These are phyloP conservation scores for Periophthalmodon schlosseri DNA, from an alignment of 2,113 vertebrate genomes.

Conservation along the genomic window DNA sequence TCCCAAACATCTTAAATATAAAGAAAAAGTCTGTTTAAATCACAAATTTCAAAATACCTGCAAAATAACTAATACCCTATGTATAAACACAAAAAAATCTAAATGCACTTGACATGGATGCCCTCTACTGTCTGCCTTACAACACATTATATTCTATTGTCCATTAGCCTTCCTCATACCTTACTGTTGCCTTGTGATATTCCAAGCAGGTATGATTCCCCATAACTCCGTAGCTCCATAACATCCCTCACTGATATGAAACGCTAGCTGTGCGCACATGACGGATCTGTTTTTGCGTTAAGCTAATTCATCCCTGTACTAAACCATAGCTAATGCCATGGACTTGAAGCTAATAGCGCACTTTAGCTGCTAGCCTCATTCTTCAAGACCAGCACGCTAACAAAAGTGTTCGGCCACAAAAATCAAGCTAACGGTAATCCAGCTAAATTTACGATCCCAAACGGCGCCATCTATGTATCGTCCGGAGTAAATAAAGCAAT, in stretches of 20 bases:
- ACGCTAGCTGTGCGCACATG: slow-evolving; percentile 17
- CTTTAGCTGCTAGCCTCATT: slow-evolving; percentile 19
- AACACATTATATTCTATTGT: slow-evolving; percentile 7
- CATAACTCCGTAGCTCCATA: neutral
- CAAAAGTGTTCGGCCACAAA: slow-evolving; percentile 50
- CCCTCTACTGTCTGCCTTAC: slow-evolving; percentile 21
- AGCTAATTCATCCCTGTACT: slow-evolving; percentile 28
- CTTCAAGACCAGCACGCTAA: slow-evolving; percentile 42
- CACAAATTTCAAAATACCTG: neutral
- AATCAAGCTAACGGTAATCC: slow-evolving; percentile 63
- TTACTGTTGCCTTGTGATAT: neutral
- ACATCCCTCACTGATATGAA: slow-evolving; percentile 10
- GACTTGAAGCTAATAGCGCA: slow-evolving; percentile 29
- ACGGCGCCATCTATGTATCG: slow-evolving; percentile 63
- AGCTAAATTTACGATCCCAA: slow-evolving; percentile 66
- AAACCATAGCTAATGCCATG: slow-evolving; percentile 24
- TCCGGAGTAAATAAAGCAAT: slow-evolving; percentile 73
- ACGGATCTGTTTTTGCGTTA: slow-evolving; percentile 5
- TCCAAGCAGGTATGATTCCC: slow-evolving; percentile 13
- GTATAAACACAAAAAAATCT: neutral
- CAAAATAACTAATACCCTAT: neutral
- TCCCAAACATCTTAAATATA: no score
- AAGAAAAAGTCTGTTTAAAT: neutral
- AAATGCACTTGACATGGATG: neutral
- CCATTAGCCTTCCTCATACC: neutral